Evolutionary conservation across 2,888 invertebrate genomes (phyloP).

Genomic region (Asteroscopus sphinx): DNA sequence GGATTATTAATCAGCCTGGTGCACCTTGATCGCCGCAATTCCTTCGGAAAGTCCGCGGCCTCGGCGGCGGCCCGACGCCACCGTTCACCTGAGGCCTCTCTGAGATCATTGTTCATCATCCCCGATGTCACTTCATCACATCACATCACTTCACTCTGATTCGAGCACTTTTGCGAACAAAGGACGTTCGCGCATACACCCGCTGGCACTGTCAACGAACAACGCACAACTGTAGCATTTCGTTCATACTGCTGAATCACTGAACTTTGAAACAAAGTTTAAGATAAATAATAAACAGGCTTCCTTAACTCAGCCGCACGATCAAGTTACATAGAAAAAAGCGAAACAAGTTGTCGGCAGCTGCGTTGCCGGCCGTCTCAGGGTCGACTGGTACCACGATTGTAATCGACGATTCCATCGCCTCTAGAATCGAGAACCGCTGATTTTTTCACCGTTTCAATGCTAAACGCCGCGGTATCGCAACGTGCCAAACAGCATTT

Average conservation of each 20-base stretch:
- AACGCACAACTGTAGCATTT: conserved; percentile 43
- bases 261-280: conserved; percentile 53
- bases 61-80: conserved; percentile 81
- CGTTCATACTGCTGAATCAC: conserved; percentile 57
- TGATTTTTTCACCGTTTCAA: conserved; percentile 80
- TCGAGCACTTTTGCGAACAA: conserved; percentile 55
- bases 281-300: conserved; percentile 52
- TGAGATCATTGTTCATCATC: conserved; percentile 86
- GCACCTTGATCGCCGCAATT: conserved; percentile 91
- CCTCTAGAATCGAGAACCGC: conserved; percentile 66
- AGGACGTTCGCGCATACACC: conserved; percentile 49
- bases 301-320: conserved; percentile 64
- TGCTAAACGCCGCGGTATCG: conserved; percentile 70
- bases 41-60: conserved; percentile 87
- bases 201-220: conserved; percentile 53
- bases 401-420: conserved; percentile 71
- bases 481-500: conserved; percentile 67
- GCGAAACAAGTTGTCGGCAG: conserved; percentile 74
- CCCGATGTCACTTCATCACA: conserved; percentile 74
- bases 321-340: conserved; percentile 62
- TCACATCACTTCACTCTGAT: conserved; percentile 60
- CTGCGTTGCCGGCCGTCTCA: conserved; percentile 78
- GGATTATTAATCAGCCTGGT: conserved; percentile 65
- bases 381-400: conserved; percentile 82
- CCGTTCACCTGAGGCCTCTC: conserved; percentile 83